Conservation (phyloP, 2,888 invertebrate species). For the Crossocerus cetratus region DNA sequence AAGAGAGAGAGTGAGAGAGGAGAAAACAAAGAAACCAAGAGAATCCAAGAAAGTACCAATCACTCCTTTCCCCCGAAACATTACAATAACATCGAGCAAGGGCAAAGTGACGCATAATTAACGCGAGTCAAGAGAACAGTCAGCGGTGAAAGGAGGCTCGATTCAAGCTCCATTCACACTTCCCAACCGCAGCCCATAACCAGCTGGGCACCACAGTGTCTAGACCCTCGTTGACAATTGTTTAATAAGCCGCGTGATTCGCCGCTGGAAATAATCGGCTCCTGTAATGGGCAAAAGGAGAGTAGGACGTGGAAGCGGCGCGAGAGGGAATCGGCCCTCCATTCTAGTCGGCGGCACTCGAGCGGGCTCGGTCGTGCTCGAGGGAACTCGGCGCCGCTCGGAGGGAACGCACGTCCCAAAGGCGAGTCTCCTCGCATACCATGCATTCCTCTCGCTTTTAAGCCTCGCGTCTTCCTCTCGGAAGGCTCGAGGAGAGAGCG, state of each 20-base stretch:
- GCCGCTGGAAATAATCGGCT: too few relatives aligned
- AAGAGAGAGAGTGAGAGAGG: neutral
- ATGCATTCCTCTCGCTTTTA: conserved; percentile 42
- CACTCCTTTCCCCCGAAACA: neutral
- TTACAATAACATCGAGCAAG: neutral
- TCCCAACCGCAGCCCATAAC: too few relatives aligned
- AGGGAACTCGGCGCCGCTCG: conserved; percentile 34
- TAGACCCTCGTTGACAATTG: too few relatives aligned
- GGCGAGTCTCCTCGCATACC: conserved; percentile 39
- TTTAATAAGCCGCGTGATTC: too few relatives aligned
- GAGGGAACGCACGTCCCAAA: conserved; percentile 29
- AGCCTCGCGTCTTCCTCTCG: conserved; percentile 32
- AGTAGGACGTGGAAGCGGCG: neutral
- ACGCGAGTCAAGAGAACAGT: neutral
- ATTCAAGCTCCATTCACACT: too few relatives aligned
- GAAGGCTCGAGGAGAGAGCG: conserved; percentile 54
- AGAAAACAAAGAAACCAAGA: neutral
- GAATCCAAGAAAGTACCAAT: neutral
- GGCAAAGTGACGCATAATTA: neutral
- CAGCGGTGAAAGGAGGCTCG: too few relatives aligned
- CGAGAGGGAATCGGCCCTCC: conserved; percentile 21
- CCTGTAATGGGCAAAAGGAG: too few relatives aligned
- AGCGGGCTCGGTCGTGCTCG: conserved; percentile 23
- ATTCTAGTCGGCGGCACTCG: conserved; percentile 38
- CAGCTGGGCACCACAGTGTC: too few relatives aligned